Evolutionary conservation across 2,888 invertebrate genomes (phyloP).

Genomic region (Drosophila antonietae): DNA sequence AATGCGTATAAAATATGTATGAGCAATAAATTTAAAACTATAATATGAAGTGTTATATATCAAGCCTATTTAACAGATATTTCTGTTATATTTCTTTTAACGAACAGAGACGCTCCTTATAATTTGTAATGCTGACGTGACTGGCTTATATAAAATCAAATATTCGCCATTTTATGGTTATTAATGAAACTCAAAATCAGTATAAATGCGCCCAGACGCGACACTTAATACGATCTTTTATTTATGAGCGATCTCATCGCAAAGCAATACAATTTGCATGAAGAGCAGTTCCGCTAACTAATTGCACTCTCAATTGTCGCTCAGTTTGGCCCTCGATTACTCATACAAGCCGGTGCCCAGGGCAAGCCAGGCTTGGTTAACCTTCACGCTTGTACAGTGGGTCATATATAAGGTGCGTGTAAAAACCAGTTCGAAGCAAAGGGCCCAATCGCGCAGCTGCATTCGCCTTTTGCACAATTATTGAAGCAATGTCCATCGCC

Average conservation of each 20-base stretch:
- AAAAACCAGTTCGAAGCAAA: slow-evolving; percentile 54
- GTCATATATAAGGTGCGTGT: slow-evolving; percentile 32
- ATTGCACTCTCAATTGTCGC: slow-evolving; percentile 10
- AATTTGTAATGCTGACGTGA: neutral
- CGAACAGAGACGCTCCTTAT: slow-evolving; percentile 67
- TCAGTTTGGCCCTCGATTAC: slow-evolving; percentile 26
- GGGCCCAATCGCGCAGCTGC: slow-evolving; percentile 38
- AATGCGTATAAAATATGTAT: slow-evolving; percentile 23
- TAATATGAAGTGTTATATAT: slow-evolving; percentile 29
- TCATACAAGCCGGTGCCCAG: slow-evolving; percentile 30
- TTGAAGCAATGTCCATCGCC: neutral
- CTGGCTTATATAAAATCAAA: slow-evolving; percentile 45
- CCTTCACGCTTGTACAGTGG: slow-evolving; percentile 41
- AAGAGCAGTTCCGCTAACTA: slow-evolving; percentile 33
- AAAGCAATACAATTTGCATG: slow-evolving; percentile 53
- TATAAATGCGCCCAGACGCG: slow-evolving; percentile 44
- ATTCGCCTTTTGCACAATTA: neutral
- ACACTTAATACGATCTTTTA: slow-evolving; percentile 59
- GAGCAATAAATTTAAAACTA: slow-evolving; percentile 1
- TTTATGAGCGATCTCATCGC: slow-evolving; percentile 55
- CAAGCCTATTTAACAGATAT: slow-evolving; percentile 30
- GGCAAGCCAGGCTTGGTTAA: slow-evolving; percentile 14
- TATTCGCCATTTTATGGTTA: slow-evolving; percentile 54
- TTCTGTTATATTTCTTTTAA: slow-evolving; percentile 29
- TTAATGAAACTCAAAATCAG: slow-evolving; percentile 52